Conservation (phyloP, 2,113 vertebrate genomes). For the Pomatostomus ruficeps region DNA sequence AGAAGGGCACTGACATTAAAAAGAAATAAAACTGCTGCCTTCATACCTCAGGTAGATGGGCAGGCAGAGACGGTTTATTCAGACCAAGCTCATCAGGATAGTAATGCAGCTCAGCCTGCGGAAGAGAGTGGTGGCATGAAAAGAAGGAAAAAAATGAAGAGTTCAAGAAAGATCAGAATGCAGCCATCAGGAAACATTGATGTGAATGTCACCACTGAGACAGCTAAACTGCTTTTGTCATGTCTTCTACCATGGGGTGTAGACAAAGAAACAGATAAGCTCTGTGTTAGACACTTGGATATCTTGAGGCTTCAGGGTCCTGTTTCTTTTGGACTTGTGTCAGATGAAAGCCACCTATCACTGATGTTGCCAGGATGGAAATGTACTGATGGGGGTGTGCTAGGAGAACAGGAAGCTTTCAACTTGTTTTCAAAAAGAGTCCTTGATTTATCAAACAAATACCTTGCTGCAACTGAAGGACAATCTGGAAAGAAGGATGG, state of each 20-base stretch:
- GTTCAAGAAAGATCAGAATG: conserved; percentile 56
- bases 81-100: neutral
- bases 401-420: neutral
- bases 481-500: neutral
- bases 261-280: conserved; percentile 68
- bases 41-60: neutral
- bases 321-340: conserved; percentile 69
- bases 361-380: conserved; percentile 72
- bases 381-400: neutral
- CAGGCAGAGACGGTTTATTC: neutral
- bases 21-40: conserved; percentile 62
- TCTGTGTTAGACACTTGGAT: conserved; percentile 60
- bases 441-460: conserved; percentile 71
- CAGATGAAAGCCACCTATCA: conserved; percentile 57
- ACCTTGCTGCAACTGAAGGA: conserved; percentile 50
- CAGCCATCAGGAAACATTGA: conserved; percentile 40
- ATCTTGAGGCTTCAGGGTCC: conserved; percentile 59
- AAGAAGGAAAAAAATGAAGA: conserved; percentile 70
- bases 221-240: conserved; percentile 72
- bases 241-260: conserved; percentile 78
- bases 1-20: conserved; percentile 63
- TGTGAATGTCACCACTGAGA: conserved; percentile 23
- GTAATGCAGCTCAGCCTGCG: neutral
- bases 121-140: conserved; percentile 55
- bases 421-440: conserved; percentile 75